Percentiles rank a stretch among this genome's conserved stretches.
phyloP scores from a whole-genome alignment of 1,140 invertebrate genomes.

The Monochamus saltuarius region DNA sequence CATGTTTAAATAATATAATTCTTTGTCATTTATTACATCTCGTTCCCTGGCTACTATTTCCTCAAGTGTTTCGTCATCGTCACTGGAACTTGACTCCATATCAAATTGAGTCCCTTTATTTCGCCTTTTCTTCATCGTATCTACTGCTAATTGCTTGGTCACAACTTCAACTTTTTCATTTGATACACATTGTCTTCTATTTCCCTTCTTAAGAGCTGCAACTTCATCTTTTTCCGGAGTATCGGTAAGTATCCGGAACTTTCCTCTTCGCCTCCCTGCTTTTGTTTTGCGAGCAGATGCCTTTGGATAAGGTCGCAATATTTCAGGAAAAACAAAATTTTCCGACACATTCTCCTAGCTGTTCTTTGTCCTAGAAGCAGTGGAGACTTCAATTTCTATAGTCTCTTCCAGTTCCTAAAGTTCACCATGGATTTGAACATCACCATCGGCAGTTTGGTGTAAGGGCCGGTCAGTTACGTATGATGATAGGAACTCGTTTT shows the following conservation, averaged over 20 bases:
- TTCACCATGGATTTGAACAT: conserved; percentile 2
- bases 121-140: conserved; percentile 6
- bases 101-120: conserved; percentile 5
- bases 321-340: conserved; percentile 12
- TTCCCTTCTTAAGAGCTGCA: conserved; percentile 7
- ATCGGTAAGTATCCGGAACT: conserved; percentile 21
- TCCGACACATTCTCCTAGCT: not conserved
- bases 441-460: not conserved
- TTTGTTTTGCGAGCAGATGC: conserved; percentile 11
- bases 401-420: conserved; percentile 3
- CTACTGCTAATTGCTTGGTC: not conserved
- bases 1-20: too few relatives aligned
- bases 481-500: conserved; percentile 14
- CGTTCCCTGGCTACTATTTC: conserved; percentile 12
- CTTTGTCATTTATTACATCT: too few relatives aligned
- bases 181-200: not conserved
- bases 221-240: conserved; percentile 20
- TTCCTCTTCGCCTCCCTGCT: conserved; percentile 2
- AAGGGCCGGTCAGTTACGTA: conserved; percentile 23
- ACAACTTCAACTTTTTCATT: not conserved
- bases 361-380: not conserved
- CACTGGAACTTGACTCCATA: conserved; percentile 14
- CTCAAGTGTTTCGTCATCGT: conserved; percentile 12
- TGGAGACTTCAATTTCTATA: not conserved
- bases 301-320: conserved; percentile 16